Evolutionary conservation across 2,888 invertebrate species (phyloP).

Genomic region (Drosophila nr. perissopoda): DNA sequence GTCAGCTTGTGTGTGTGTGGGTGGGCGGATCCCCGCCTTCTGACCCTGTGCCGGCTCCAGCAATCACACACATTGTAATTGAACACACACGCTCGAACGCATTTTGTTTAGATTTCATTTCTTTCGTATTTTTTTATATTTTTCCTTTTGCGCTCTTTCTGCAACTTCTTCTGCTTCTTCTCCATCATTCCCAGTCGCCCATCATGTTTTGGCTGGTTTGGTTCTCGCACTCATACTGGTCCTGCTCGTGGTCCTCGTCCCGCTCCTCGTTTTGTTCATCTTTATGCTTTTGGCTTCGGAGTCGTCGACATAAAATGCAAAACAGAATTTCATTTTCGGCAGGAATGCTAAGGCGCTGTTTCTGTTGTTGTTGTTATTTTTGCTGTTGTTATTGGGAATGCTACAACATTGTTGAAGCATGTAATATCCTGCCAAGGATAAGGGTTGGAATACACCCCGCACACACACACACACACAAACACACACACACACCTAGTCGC

Average conservation of each 20-base stretch:
- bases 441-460: slow-evolving; percentile 73
- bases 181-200: slow-evolving; percentile 48
- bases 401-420: slow-evolving; percentile 82
- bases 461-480: slow-evolving; percentile 45
- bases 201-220: slow-evolving; percentile 59
- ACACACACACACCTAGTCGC: slow-evolving; percentile 7
- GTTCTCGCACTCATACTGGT: slow-evolving; percentile 27
- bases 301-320: slow-evolving; percentile 80
- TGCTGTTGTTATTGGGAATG: slow-evolving; percentile 78
- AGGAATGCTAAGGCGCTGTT: slow-evolving; percentile 66
- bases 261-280: slow-evolving; percentile 35
- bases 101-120: slow-evolving; percentile 81
- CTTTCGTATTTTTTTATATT: slow-evolving; percentile 46
- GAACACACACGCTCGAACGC: slow-evolving; percentile 81
- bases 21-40: slow-evolving; percentile 44
- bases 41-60: slow-evolving; percentile 54
- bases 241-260: slow-evolving; percentile 18
- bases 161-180: slow-evolving; percentile 38
- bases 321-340: slow-evolving; percentile 81
- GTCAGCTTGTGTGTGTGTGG: slow-evolving; percentile 44
- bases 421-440: slow-evolving; percentile 78
- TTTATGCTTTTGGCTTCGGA: slow-evolving; percentile 69
- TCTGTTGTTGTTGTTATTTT: slow-evolving; percentile 43
- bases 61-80: slow-evolving; percentile 82
- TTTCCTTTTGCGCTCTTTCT: slow-evolving; percentile 51